A percentile compares a stretch with the other conserved stretches of the same genome.
Evolutionary conservation across 2,888 invertebrate genomes (phyloP).

Genomic region (Achlya flavicornis): DNA sequence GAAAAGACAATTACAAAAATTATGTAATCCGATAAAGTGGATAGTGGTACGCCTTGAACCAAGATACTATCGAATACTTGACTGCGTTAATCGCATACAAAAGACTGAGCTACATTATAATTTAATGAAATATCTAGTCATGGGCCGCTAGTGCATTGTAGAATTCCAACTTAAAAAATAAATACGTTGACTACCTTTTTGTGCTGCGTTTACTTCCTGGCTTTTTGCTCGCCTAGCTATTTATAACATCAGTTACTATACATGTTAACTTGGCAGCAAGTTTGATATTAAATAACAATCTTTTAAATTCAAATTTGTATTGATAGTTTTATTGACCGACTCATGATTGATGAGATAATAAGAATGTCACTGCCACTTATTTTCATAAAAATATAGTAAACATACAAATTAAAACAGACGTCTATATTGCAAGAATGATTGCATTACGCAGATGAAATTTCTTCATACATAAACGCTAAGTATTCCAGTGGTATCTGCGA

Average conservation of each 20-base stretch:
- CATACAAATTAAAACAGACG: neutral
- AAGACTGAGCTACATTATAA: conserved; percentile 37
- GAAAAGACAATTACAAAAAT: conserved; percentile 73
- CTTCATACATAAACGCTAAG: conserved; percentile 36
- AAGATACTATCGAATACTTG: conserved; percentile 48
- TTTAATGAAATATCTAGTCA: conserved; percentile 9
- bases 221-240: conserved; percentile 29
- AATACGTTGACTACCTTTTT: neutral
- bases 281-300: conserved; percentile 30
- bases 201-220: conserved; percentile 40
- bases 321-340: conserved; percentile 39
- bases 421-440: conserved; percentile 18
- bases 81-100: conserved; percentile 40
- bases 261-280: conserved; percentile 18
- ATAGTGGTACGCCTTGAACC: conserved; percentile 62
- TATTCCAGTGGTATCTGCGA: conserved; percentile 36
- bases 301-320: conserved; percentile 21
- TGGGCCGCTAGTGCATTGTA: neutral
- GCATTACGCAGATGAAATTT: conserved; percentile 37
- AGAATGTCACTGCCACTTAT: too few relatives aligned
- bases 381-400: neutral
- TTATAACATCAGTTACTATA: conserved; percentile 24
- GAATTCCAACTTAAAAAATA: neutral
- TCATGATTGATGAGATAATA: conserved; percentile 44
- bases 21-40: conserved; percentile 70